Evolutionary conservation across 2,797 vertebrate species (phyloP), one percentile per base, ranked within the genome.

Genomic region (Spinibarbus caldwelli): DNA sequence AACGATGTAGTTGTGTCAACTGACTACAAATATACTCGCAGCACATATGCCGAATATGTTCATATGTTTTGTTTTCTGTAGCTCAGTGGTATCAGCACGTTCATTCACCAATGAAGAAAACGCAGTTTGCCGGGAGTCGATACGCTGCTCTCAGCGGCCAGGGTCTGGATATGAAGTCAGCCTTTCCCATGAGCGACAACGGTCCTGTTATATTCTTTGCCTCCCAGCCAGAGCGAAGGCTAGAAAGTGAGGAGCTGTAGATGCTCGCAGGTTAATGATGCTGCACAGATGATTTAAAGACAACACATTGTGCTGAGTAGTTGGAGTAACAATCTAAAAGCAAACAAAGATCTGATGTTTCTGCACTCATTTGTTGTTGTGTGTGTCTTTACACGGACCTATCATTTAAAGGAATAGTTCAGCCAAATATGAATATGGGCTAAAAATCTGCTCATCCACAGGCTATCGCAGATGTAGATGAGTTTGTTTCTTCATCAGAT

Each of bases 171-270:
- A 94, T 97, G 90, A 96, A 95, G 90, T 95, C 96, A 6, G 90
- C 94, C 59, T 97, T 97, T 88, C 92, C 96, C 68, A 88, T 94
- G 0, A 87, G 91, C 5, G 96, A 97, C 87, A 96, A 89, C 92
- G 91, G 94, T 2, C 86, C 95, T 90, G 86, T 95, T 81, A 95
- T 96, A 77, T 94, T 96, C 45, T 91, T 96, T 90, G 93, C 95
- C 81, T 92, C 91, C 26, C 95, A 94, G 36, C 93, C 92, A 0
- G 89, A 98, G 84, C 91, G 78, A 26, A 84, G 43, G 26, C 92
- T 97, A 90, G 98, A 99, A 91, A 99, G 98, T 1, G 98, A 99
- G 80, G 97, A 99, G 95, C 96, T 99, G 87, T 99, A 94, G 96
- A 77, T 2, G 14, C 6, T 11, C 11, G 2, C 23, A 4, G n/a